Conservation (phyloP, 2,797 vertebrate genomes). For the Gymnoscopelus braueri region DNA sequence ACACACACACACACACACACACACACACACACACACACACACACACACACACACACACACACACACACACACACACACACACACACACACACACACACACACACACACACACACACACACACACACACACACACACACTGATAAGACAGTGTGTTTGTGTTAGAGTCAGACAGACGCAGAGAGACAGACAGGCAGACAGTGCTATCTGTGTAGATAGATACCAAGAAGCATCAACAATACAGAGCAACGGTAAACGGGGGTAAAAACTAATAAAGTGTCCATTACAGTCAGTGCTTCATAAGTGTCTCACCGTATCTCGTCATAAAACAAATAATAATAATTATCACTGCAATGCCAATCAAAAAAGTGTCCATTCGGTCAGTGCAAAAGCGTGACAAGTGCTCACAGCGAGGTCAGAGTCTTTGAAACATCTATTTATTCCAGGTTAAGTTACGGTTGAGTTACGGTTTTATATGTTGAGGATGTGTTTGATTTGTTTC, state of each 20-base stretch:
- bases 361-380: too few species aligned
- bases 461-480: background rate
- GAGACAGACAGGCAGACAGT: too few species aligned
- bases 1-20: background rate
- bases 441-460: background rate
- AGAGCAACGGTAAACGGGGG: too few species aligned
- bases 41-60: conserved; percentile 9
- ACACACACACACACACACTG: background rate
- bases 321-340: too few species aligned
- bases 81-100: conserved; percentile 6
- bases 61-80: conserved; percentile 12
- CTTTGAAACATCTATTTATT: background rate
- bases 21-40: background rate
- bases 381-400: too few species aligned
- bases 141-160: conserved; percentile 29
- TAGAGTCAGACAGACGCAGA: conserved; percentile 13
- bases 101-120: background rate
- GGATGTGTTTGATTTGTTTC: background rate
- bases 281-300: too few species aligned
- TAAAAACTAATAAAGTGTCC: too few species aligned
- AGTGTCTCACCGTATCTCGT: too few species aligned
- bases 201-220: too few species aligned
- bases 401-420: too few species aligned
- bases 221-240: too few species aligned
- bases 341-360: too few species aligned